Percentiles rank a stretch among this genome's conserved stretches.
These are phyloP conservation scores for Marronus borbonicus DNA, from an alignment of 2,888 invertebrate genomes.

Conservation along the genomic window DNA sequence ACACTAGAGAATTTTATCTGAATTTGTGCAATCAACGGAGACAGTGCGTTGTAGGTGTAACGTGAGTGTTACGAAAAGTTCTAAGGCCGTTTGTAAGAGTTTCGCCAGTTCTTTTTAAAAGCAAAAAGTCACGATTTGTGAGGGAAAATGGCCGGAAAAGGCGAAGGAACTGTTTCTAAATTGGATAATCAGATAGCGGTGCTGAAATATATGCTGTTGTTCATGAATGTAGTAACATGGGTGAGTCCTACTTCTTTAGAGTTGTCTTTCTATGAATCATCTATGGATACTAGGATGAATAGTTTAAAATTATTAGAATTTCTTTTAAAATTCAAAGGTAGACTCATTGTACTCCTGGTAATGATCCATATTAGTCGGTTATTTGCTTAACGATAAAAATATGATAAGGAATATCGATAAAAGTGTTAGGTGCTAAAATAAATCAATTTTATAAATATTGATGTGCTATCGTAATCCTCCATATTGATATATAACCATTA, in stretches of 20 bases:
- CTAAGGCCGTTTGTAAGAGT: background rate
- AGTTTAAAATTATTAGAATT: no score
- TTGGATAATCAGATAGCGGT: constrained; percentile 85
- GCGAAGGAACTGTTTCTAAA: constrained; percentile 73
- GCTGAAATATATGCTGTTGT: constrained; percentile 87
- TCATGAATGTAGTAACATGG: constrained; percentile 86
- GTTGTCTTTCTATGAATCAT: no score
- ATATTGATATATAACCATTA: no score
- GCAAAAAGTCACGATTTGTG: constrained; percentile 53
- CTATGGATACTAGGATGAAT: no score
- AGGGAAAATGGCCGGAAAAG: constrained; percentile 73
- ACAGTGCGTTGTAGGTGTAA: background rate
- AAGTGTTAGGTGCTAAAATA: no score
- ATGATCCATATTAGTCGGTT: no score
- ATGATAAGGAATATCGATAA: no score
- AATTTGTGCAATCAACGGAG: background rate
- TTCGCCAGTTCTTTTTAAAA: background rate
- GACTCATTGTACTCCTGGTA: no score
- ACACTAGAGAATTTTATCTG: constrained; percentile 12
- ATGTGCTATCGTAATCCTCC: no score
- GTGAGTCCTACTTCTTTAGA: constrained; percentile 72
- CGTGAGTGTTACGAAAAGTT: constrained; percentile 8
- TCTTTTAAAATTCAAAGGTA: no score
- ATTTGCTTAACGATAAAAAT: no score
- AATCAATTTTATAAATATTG: no score